phyloP scores from a whole-genome alignment of 2,888 invertebrate genomes.

The Bugulina stolonifera region DNA sequence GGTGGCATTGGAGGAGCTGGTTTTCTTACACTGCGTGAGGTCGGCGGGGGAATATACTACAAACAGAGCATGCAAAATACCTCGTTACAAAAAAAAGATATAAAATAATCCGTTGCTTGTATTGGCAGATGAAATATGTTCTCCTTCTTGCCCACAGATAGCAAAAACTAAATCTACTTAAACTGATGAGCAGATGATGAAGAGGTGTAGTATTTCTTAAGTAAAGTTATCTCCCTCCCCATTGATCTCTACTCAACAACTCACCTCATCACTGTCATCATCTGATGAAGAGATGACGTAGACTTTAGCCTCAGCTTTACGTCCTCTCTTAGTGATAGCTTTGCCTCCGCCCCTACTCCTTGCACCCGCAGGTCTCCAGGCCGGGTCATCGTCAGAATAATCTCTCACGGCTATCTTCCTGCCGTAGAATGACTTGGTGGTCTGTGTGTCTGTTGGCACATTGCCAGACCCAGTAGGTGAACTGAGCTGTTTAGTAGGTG shows the following conservation, averaged over 20 bases:
- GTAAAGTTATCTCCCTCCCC: no score
- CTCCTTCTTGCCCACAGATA: no score
- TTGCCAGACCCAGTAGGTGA: no score
- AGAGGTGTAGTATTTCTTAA: no score
- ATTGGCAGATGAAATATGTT: no score
- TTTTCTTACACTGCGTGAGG: neutral
- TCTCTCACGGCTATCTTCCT: constrained; percentile 1
- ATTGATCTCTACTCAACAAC: no score
- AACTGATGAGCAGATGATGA: no score
- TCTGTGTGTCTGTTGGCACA: neutral
- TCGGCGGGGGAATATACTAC: neutral
- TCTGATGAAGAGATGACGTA: neutral
- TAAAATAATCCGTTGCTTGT: no score
- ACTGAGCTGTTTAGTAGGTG: no score
- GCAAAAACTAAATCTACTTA: no score
- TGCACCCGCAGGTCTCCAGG: constrained; percentile 1
- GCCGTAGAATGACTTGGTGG: neutral
- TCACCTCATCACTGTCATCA: neutral
- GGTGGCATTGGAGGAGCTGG: neutral
- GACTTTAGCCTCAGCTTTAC: constrained; percentile 15
- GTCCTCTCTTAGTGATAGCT: neutral
- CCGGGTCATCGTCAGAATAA: constrained; percentile 8
- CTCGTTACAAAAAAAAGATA: no score
- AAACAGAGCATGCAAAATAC: neutral
- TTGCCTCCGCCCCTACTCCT: constrained; percentile 16